A percentile compares a stretch with the other conserved stretches of the same genome.
These are phyloP conservation scores for Burhinus oedicnemus DNA, from an alignment of 2,113 vertebrate species.

Conservation along the genomic window DNA sequence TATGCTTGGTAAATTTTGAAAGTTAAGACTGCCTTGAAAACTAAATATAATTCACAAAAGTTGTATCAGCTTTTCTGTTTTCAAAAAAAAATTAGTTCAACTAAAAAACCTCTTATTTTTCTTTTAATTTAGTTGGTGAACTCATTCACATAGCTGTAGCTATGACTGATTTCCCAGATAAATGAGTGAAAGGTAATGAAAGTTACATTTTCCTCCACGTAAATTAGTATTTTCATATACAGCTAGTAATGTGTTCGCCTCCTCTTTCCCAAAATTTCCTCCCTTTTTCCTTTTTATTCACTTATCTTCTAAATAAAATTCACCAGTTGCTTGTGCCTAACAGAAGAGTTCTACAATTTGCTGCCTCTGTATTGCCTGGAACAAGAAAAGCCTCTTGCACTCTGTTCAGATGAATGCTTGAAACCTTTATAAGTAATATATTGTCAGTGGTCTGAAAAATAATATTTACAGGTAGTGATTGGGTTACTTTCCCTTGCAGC, in stretches of 20 bases:
- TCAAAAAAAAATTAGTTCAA: neutral
- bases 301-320: neutral
- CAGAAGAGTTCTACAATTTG: conserved; percentile 60
- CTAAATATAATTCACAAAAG: neutral
- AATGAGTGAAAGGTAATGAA: neutral
- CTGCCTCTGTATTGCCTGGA: conserved; percentile 60
- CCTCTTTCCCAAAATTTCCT: neutral
- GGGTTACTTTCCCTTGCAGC: neutral
- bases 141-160: conserved; percentile 8
- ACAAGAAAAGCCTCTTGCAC: neutral
- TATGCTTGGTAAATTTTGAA: neutral
- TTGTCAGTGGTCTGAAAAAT: neutral
- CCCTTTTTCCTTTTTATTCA: neutral
- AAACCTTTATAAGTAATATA: neutral
- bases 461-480: neutral
- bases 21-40: neutral
- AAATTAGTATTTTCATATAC: neutral
- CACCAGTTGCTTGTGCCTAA: neutral
- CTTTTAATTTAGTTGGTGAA: conserved; percentile 13
- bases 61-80: neutral
- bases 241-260: neutral
- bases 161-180: neutral
- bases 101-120: neutral
- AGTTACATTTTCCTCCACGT: neutral
- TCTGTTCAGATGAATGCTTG: neutral